Evolutionary conservation across 23 tunicate species (phyloP).

Genomic region (Ascidia mentula): DNA sequence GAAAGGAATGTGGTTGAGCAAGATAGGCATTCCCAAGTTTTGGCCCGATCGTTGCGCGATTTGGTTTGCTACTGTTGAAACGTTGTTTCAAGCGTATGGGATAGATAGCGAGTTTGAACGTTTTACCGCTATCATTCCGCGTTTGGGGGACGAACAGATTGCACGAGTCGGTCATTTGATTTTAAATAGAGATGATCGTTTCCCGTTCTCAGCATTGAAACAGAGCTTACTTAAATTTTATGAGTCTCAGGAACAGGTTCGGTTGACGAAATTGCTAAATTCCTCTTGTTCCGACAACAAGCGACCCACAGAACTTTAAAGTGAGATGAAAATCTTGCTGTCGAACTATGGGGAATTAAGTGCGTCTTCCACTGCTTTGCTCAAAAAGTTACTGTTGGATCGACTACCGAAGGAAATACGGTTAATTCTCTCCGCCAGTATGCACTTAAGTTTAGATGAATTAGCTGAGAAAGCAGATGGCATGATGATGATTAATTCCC

Average conservation of each 20-base stretch:
- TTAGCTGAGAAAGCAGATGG: neutral
- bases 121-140: neutral
- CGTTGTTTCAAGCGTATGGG: neutral
- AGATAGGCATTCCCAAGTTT: neutral
- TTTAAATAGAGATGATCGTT: neutral
- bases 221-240: neutral
- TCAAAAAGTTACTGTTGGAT: neutral
- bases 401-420: neutral
- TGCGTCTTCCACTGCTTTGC: neutral
- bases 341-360: neutral
- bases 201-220: neutral
- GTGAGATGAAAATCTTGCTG: neutral
- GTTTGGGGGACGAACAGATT: neutral
- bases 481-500: constrained; percentile 1
- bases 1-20: neutral
- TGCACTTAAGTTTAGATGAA: neutral
- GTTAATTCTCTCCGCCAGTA: neutral
- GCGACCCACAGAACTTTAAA: neutral
- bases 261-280: neutral
- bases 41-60: neutral
- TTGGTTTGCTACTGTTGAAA: neutral
- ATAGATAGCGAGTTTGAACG: neutral
- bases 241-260: neutral
- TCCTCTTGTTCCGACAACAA: neutral
- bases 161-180: neutral